Evolutionary conservation across 1,140 invertebrate genomes (phyloP), one percentile per base, ranked within the genome.

Genomic region (Spodoptera frugiperda): DNA sequence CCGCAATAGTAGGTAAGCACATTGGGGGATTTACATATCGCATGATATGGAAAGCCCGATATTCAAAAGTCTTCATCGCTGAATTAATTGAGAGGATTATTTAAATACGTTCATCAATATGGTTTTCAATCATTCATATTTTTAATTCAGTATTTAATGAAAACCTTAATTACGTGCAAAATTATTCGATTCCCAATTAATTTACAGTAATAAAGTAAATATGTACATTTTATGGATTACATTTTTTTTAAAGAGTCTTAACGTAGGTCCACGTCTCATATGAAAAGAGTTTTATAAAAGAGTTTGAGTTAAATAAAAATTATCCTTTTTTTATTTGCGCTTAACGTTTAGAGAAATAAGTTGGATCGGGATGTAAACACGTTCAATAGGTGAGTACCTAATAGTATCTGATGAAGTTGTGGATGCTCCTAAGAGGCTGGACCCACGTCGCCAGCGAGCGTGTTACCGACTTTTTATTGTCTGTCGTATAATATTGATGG

Each of bases 401-500:
- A 81, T 76, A 70, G 78, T 14, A 61, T 74, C 44, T 39, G 57
- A 9, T 46, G 63, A 70, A 74, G n/a, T 79, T 67, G 71, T 53
- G 63, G 44, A 70, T 63, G 15, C 15, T 54, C 53, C 70, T 68
- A n/a, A 15, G 70, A 79, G 59, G 67, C 30, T 65, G 33, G 57
- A 72, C 72, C 77, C 72, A 70, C 72, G 73, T 59, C 73, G 65
- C 30, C 55, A 33, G 14, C 48, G 14, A 68, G 9, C 65, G 30
- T 68, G 15, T 30, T 33, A 68, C 65, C 25, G 21, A 53, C 21
- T 53, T 68, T 76, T 76, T 76, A 68, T 76, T 63, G 78, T 79
- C 73, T 65, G 76, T 71, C 67, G 67, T 72, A 76, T 76, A 79
- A 67, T 79, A 70, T 77, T 70, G 65, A 70, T 70, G 54, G 54